Evolutionary conservation across 1,140 invertebrate species (phyloP), one percentile per base, ranked within the genome.

Genomic region (Wiebesia pumilae): DNA sequence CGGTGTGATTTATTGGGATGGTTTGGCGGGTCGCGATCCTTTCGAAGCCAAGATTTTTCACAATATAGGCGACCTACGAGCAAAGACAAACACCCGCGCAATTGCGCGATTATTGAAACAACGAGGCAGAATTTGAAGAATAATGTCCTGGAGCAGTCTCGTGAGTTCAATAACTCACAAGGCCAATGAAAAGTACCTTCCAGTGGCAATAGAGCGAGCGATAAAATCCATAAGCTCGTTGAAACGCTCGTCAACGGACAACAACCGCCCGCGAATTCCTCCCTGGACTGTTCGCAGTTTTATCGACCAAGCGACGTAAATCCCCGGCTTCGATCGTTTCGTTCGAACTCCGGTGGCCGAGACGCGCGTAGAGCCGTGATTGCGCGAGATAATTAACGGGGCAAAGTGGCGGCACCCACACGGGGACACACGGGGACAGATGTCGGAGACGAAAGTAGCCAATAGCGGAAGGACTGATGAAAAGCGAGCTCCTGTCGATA

Each of bases 401-500:
- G 4, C 16, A 7, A 65, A 65, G 1, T 3, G 33, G 16, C 35
- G 16, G 14, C 16, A 27, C 4, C 24, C 7, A 24, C 21, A 14
- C 2, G 24, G 21, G 27, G 58, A 2, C 51, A 2, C 16, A 35
- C 1, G 19, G 35, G 80, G 65, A 67, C 40, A 51, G 35, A 54
- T 69, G 81, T 35, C 24, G 77, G 58, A 10, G 51, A 69, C 62
- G 87, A 88, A 84, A 89, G 87, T 69, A 69, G 87, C 47, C 83
- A 88, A 83, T 73, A 83, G 77, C 77, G 43, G 30, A 30, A 81
- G 43, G 33, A 81, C 47, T 43, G 77, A 75, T 47, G 84, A 86
- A 81, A 81, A 73, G 67, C 40, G 67, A 24, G 33, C 51, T 51
- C 75, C 81, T 51, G 84, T 85, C 84, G 73, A 85, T 85, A 85